These are phyloP conservation scores for Oscheius sp. DNA, from an alignment of 2,888 invertebrate genomes.

Conservation along the genomic window DNA sequence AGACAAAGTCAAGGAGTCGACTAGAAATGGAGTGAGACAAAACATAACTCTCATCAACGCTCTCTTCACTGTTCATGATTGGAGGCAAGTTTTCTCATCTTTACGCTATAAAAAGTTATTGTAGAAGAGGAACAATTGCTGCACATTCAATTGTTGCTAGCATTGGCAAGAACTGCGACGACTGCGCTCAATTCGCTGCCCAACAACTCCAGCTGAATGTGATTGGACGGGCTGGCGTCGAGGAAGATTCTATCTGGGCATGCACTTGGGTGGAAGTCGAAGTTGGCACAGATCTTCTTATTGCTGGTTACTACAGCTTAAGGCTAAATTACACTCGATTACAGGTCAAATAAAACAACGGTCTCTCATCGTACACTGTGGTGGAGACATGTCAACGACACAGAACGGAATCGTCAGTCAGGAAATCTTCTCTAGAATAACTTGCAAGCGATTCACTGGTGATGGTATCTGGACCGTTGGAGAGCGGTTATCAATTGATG, in stretches of 20 bases:
- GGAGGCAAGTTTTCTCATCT: conserved; percentile 46
- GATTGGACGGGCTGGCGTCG: conserved; percentile 41
- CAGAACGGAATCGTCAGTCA: conserved; percentile 31
- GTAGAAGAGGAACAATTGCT: conserved; percentile 36
- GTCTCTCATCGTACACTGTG: conserved; percentile 38
- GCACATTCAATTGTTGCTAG: conserved; percentile 38
- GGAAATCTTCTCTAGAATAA: conserved; percentile 46
- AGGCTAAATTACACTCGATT: not conserved
- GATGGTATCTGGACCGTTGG: conserved; percentile 60
- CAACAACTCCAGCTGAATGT: conserved; percentile 51
- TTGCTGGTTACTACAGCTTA: conserved; percentile 8
- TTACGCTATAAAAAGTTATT: not conserved
- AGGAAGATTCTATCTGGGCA: conserved; percentile 59
- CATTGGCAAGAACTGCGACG: conserved; percentile 52
- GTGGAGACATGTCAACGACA: conserved; percentile 7
- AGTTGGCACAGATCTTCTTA: conserved; percentile 42
- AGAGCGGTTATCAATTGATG: conserved; percentile 45
- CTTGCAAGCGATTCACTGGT: conserved; percentile 47
- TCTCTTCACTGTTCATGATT: conserved; percentile 57
- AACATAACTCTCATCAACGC: conserved; percentile 58
- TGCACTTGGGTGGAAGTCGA: conserved; percentile 56
- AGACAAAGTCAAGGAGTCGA: conserved; percentile 50
- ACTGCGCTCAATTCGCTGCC: conserved; percentile 55
- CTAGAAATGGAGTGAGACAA: conserved; percentile 47
- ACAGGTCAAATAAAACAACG: conserved; percentile 43